Conservation (phyloP, 1,140 invertebrate genomes). For the Saccostrea echinata region DNA sequence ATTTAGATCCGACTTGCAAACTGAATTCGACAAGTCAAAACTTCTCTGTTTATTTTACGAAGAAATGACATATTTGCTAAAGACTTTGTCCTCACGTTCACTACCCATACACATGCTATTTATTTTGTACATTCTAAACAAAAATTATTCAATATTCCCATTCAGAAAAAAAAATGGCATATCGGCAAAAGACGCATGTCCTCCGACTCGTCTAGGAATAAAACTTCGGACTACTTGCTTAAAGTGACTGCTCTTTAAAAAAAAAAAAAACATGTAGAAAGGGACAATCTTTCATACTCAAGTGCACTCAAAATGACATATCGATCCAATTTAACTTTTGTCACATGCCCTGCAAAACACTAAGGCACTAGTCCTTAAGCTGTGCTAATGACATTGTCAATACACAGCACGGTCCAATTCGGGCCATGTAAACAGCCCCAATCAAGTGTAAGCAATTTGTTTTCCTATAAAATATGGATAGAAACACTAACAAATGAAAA, state of each 20-base stretch:
- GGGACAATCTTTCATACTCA: not conserved
- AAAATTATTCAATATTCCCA: no score
- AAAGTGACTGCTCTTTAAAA: not conserved
- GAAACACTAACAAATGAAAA: not conserved
- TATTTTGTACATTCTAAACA: not conserved
- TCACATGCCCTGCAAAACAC: not conserved
- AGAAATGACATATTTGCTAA: not conserved
- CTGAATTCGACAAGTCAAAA: not conserved
- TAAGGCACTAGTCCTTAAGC: not conserved
- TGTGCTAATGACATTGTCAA: not conserved
- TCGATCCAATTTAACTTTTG: conserved; percentile 1
- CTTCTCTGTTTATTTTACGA: not conserved
- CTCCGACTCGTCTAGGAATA: not conserved
- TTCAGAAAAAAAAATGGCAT: no score
- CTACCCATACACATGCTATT: not conserved
- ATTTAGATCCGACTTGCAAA: not conserved
- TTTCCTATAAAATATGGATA: not conserved
- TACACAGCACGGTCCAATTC: conserved; percentile 30
- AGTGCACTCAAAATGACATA: conserved; percentile 24
- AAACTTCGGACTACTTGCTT: not conserved
- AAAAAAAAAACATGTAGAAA: not conserved
- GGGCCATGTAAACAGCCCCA: conserved; percentile 6
- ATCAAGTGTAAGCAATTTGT: not conserved
- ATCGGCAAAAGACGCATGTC: not conserved
- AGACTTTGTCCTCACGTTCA: not conserved